Percentiles rank a stretch among this genome's conserved stretches.
phyloP scores from a whole-genome alignment of 1,140 invertebrate genomes.

The Cherax destructor region DNA sequence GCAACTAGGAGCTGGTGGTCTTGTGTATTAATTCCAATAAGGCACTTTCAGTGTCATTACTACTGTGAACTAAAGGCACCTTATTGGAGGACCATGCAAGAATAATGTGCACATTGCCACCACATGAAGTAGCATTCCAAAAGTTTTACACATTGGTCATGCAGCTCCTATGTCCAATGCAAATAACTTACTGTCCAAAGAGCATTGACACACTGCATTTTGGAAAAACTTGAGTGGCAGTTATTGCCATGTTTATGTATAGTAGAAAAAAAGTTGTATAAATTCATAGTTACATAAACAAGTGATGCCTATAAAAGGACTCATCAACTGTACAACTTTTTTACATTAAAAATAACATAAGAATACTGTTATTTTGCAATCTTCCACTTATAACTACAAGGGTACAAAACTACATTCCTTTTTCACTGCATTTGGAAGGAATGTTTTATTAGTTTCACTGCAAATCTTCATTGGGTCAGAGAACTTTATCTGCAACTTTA shows the following conservation, averaged over 20 bases:
- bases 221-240: not conserved
- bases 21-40: constrained; percentile 16
- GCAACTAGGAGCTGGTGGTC: not conserved
- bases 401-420: constrained; percentile 29
- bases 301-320: constrained; percentile 41
- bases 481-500: constrained; percentile 18
- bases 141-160: not conserved
- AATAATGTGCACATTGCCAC: constrained; percentile 19
- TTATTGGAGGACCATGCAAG: constrained; percentile 28
- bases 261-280: constrained; percentile 25
- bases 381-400: not conserved
- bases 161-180: not conserved
- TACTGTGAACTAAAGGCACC: constrained; percentile 35
- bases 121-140: constrained; percentile 1
- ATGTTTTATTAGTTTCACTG: constrained; percentile 11
- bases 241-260: constrained; percentile 26
- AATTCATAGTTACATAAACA: constrained; percentile 31
- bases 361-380: constrained; percentile 33
- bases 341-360: constrained; percentile 49
- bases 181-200: not conserved
- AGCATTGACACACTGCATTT: not conserved
- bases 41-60: constrained; percentile 23
- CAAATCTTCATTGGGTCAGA: constrained; percentile 18
- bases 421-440: constrained; percentile 3
- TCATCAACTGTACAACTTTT: constrained; percentile 57